phyloP scores from a whole-genome alignment of 2,113 vertebrate genomes.

The Azemiops feae region DNA sequence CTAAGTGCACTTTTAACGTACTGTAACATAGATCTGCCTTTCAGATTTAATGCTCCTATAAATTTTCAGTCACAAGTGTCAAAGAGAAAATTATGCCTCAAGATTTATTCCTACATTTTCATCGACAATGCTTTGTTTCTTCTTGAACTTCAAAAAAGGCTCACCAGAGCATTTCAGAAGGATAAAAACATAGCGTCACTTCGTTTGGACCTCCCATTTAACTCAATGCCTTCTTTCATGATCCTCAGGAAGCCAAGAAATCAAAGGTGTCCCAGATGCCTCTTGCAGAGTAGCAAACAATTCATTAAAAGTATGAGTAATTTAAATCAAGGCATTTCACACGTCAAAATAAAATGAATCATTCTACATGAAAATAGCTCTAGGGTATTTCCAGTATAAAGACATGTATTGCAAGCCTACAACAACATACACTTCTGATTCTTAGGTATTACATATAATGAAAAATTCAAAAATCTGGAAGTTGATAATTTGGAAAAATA shows the following conservation, averaged over 20 bases:
- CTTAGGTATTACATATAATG: neutral
- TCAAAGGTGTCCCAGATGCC: constrained; percentile 47
- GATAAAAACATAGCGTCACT: neutral
- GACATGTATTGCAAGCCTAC: neutral
- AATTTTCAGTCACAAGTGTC: neutral
- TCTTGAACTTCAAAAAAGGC: neutral
- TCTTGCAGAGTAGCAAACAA: constrained; percentile 62
- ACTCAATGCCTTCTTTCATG: constrained; percentile 32
- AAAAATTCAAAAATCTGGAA: neutral
- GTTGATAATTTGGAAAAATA: neutral
- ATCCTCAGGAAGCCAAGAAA: constrained; percentile 37
- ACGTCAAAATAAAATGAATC: constrained; percentile 34
- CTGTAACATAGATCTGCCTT: neutral
- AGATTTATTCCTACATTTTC: neutral
- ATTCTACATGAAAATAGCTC: neutral
- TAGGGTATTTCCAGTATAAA: neutral
- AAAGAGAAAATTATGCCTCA: neutral
- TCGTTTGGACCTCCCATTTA: neutral
- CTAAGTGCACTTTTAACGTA: neutral
- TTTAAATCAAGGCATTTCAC: constrained; percentile 40
- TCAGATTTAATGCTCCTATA: neutral
- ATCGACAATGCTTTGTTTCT: neutral
- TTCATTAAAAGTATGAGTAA: constrained; percentile 45
- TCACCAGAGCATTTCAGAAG: neutral
- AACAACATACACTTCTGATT: neutral